phyloP scores from a whole-genome alignment of 2,113 vertebrate species.

The Ochotona princeps region DNA sequence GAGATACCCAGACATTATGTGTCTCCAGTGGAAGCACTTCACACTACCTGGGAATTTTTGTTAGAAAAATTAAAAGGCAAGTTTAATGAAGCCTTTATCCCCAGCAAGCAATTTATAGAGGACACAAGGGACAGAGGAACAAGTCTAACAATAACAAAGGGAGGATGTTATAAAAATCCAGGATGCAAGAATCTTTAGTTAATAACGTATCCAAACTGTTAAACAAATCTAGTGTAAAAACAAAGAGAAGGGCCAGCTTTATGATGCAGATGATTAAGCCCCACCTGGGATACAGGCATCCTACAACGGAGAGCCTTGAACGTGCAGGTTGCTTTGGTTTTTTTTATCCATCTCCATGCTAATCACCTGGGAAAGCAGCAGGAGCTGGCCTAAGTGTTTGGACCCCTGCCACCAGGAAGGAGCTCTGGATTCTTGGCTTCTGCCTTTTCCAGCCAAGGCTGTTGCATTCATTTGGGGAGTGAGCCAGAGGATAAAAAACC shows the following conservation, averaged over 20 bases:
- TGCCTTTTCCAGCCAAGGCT: no score
- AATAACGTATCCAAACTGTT: conserved; percentile 11
- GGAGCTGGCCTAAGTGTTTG: no score
- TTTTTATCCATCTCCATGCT: no score
- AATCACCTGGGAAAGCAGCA: no score
- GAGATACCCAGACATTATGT: neutral
- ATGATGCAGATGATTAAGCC: no score
- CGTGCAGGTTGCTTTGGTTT: no score
- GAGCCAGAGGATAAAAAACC: neutral
- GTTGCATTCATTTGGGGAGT: no score
- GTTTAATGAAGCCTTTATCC: neutral
- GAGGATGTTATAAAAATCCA: conserved; percentile 21
- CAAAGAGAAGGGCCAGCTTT: no score
- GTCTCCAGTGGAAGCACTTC: neutral
- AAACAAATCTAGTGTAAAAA: conserved; percentile 16
- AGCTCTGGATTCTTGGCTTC: no score
- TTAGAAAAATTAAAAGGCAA: neutral
- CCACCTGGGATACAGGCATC: no score
- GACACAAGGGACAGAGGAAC: neutral
- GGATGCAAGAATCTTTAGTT: neutral
- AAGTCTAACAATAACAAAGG: conserved; percentile 5
- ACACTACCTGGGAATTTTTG: conserved; percentile 17
- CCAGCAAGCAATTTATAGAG: conserved; percentile 23
- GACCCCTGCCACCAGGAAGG: no score
- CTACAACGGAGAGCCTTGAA: no score